Percentiles rank a stretch among this genome's conserved stretches.
phyloP scores from a whole-genome alignment of 2,797 vertebrate species.

The Lutjanus argentimaculatus region DNA sequence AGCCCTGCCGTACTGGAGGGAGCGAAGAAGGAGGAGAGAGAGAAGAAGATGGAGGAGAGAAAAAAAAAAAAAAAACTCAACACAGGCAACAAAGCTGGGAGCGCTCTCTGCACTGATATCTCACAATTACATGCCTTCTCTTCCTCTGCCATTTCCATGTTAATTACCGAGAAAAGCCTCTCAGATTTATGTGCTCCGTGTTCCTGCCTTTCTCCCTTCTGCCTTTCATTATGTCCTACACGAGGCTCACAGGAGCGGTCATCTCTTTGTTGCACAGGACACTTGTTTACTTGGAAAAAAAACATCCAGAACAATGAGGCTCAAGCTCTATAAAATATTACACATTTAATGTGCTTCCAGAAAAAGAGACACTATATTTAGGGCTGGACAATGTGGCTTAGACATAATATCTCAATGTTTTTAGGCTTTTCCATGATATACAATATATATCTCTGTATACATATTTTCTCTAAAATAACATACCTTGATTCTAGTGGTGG shows the following conservation, averaged over 20 bases:
- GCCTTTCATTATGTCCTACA: slow-evolving; percentile 71
- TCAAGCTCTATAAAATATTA: slow-evolving; percentile 32
- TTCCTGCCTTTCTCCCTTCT: slow-evolving; percentile 81
- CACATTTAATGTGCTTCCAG: slow-evolving; percentile 31
- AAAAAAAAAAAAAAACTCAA: slow-evolving; percentile 43
- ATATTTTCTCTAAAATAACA: no score
- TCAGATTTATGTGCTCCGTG: slow-evolving; percentile 94
- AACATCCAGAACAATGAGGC: slow-evolving; percentile 20
- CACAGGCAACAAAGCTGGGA: slow-evolving; percentile 84
- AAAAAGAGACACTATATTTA: slow-evolving; percentile 39
- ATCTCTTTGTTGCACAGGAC: slow-evolving; percentile 60
- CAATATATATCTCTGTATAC: no score
- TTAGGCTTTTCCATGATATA: no score
- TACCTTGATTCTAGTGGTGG: no score
- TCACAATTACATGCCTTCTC: slow-evolving; percentile 97
- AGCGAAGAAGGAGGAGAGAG: slow-evolving; percentile 39
- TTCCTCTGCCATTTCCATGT: slow-evolving; percentile 96
- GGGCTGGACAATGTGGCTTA: no score
- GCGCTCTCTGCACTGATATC: slow-evolving; percentile 93
- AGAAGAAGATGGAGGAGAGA: slow-evolving; percentile 15
- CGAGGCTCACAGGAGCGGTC: slow-evolving; percentile 48
- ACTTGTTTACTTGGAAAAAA: slow-evolving; percentile 60
- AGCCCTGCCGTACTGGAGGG: slow-evolving; percentile 87
- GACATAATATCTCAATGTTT: no score
- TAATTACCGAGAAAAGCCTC: slow-evolving; percentile 95